Evolutionary conservation across 1,140 invertebrate genomes (phyloP).

Genomic region (Hylaeus volcanicus): DNA sequence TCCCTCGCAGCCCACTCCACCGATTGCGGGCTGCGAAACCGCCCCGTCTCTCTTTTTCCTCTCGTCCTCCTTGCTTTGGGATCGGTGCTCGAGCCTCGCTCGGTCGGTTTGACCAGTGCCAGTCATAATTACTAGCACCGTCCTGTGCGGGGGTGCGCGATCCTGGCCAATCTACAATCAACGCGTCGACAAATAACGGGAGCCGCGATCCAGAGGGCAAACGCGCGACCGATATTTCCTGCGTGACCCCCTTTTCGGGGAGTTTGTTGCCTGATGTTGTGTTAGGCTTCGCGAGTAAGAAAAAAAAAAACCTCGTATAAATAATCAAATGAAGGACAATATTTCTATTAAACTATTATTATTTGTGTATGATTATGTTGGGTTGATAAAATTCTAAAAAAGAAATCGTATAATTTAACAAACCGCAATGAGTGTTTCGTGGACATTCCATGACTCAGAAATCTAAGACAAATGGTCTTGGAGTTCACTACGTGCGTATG

Average conservation of each 20-base stretch:
- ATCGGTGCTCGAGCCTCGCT: neutral
- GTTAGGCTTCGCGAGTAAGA: no score
- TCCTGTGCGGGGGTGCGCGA: conserved; percentile 55
- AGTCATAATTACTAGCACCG: conserved; percentile 68
- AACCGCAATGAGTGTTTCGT: no score
- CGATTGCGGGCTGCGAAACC: neutral
- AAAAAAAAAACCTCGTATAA: no score
- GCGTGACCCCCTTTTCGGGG: neutral
- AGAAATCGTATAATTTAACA: no score
- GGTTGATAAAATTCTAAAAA: no score
- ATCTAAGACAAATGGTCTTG: no score
- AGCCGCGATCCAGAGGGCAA: conserved; percentile 32
- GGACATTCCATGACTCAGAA: no score
- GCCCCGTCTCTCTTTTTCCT: conserved; percentile 38
- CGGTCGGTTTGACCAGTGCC: conserved; percentile 27
- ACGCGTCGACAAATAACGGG: conserved; percentile 61
- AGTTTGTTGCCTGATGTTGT: no score
- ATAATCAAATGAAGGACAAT: no score
- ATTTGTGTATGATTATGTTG: no score
- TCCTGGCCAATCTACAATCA: conserved; percentile 72
- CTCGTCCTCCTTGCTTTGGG: conserved; percentile 12
- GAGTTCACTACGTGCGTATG: no score
- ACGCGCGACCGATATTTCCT: conserved; percentile 9
- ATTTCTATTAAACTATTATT: no score
- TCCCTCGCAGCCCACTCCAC: conserved; percentile 10